Evolutionary conservation across 37 sponge, comb jelly and placozoan species (phyloP), one percentile per base, ranked within the genome.

Genomic region (Spongilla lacustris): DNA sequence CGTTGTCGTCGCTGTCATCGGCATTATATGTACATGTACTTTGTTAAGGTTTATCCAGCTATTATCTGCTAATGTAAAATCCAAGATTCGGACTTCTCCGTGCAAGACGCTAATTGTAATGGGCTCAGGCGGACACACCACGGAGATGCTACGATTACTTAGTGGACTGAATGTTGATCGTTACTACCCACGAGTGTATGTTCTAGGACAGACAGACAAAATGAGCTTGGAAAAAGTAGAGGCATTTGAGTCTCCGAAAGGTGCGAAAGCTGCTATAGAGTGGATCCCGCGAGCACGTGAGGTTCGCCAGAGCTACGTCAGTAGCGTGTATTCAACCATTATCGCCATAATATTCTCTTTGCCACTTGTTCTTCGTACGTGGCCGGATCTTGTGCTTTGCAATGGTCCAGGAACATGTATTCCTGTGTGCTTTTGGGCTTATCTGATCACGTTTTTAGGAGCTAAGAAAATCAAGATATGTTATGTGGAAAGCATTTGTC

Each of bases 351-450:
- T 91, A 24, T 37, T 66, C 76, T 76, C 89, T 9, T 33, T 98
- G 24, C 86, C 92, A 19, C 46, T 90, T 33, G 86, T 96, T 17
- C 32, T 83, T 24, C 33, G 80, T 23, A 74, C 76, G 17, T 38
- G 84, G 73, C 99, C 99, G 24, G 94, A 97, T 35, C n/a, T 98
- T 50, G 68, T 98, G 1, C 82, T 98, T 26, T 95, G 96, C 68
- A 98, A 98, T 92, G 99, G 99, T 1, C 99, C 99, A 12, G 99
- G 99, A 1, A 97, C 99, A 17, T 98, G 99, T 66, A 91, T 98
- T 8, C 99, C 99, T 1, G 36, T 98, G 10, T 96, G 96, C 82
- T 66, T 92, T 23, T 36, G 82, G 33, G 90, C 88, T 17, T 95
- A 90, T 34, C 23, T 96, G 13, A 36, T 92, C 71, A 88, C 88